Percentiles rank a stretch among this genome's conserved stretches.
Evolutionary conservation across 2,113 vertebrate genomes (phyloP).

Genomic region (Caloenas nicobarica): DNA sequence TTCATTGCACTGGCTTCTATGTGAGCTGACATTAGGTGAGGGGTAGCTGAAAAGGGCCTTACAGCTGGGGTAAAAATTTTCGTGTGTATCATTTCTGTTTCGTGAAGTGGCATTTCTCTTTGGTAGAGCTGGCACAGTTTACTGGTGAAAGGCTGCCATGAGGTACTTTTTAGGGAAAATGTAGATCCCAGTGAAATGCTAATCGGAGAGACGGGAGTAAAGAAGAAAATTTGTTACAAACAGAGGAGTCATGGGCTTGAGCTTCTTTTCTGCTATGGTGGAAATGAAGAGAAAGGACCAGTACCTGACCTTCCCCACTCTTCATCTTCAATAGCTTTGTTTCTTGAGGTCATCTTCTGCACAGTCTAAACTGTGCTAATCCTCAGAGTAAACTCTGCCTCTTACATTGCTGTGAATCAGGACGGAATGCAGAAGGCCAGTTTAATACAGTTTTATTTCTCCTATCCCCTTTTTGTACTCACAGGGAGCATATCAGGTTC

Average conservation of each 20-base stretch:
- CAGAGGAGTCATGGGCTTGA: background rate
- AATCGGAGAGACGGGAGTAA: background rate
- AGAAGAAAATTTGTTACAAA: background rate
- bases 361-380: conserved; percentile 3
- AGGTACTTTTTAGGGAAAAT: conserved; percentile 8
- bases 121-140: background rate
- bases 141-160: background rate
- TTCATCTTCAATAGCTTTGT: background rate
- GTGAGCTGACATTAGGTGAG: background rate
- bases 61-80: background rate
- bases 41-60: background rate
- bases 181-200: background rate
- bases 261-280: background rate
- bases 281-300: background rate
- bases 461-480: background rate
- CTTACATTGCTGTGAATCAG: background rate
- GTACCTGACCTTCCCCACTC: background rate
- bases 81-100: background rate
- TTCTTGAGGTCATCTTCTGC: conserved; percentile 15
- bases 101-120: background rate
- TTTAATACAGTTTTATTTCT: background rate
- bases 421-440: background rate
- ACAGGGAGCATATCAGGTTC: background rate
- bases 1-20: background rate
- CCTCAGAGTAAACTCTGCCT: background rate